phyloP scores from a whole-genome alignment of 1,140 invertebrate species.

The Cyclina sinensis region DNA sequence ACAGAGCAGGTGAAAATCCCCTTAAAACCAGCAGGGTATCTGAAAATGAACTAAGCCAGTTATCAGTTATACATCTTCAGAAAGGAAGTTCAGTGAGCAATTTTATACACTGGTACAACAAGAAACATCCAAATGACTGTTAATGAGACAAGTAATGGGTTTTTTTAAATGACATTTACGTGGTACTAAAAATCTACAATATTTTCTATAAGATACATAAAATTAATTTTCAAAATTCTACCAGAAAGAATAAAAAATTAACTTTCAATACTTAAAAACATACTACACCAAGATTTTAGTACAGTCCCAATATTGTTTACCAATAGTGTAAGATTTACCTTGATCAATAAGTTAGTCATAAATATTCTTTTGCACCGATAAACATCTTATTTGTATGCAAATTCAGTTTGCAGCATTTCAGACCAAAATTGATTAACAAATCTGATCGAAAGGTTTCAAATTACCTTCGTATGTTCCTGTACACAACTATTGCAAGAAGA shows the following conservation, averaged over 20 bases:
- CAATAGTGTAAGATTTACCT: not conserved
- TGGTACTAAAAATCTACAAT: too few species aligned
- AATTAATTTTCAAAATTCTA: too few species aligned
- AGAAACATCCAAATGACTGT: not conserved
- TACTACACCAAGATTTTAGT: too few species aligned
- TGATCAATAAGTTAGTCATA: not conserved
- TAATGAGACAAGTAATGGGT: too few species aligned
- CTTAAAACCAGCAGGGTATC: not conserved
- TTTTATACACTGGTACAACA: not conserved
- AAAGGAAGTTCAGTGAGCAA: not conserved
- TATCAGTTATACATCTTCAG: not conserved
- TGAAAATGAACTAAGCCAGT: not conserved
- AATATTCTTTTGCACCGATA: not conserved
- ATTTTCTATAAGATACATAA: too few species aligned
- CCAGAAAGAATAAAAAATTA: too few species aligned
- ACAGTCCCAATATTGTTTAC: too few species aligned
- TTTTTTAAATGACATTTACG: too few species aligned
- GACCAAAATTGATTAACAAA: not conserved
- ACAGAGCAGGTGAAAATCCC: constrained; percentile 10
- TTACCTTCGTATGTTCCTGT: too few species aligned
- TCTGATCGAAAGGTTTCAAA: not conserved
- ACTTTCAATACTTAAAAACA: too few species aligned
- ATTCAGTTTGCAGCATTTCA: not conserved
- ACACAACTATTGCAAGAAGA: too few species aligned
- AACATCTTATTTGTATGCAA: constrained; percentile 19